These are phyloP conservation scores for Recurvirostra avosetta DNA, from an alignment of 2,113 vertebrate species.

Conservation along the genomic window DNA sequence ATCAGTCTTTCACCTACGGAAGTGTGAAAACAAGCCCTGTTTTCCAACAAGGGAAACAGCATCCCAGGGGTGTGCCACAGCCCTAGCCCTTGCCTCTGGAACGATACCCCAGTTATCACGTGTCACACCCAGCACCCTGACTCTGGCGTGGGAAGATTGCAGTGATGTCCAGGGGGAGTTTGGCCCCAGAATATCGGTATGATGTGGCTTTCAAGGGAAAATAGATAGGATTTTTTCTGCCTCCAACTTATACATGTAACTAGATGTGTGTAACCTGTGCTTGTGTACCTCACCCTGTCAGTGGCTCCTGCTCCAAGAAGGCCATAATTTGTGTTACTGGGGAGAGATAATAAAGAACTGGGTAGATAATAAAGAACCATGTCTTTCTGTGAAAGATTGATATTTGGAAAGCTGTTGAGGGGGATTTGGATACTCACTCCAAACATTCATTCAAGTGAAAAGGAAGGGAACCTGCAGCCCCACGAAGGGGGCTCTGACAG, in stretches of 20 bases:
- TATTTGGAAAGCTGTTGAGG: background rate
- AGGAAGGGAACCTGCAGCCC: background rate
- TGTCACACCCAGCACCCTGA: rapidly evolving
- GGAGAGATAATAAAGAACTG: background rate
- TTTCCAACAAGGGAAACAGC: background rate
- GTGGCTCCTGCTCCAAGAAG: rapidly evolving
- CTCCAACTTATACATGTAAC: background rate
- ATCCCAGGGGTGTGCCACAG: background rate
- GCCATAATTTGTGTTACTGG: background rate
- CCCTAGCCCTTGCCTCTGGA: background rate
- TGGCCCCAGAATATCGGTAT: background rate
- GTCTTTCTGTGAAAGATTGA: background rate
- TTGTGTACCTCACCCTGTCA: background rate
- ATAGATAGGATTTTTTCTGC: background rate
- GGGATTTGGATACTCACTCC: background rate
- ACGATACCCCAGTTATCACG: rapidly evolving
- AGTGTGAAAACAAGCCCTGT: background rate
- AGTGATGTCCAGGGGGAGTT: background rate
- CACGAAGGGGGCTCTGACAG: background rate
- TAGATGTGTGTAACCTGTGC: background rate
- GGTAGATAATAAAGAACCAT: rapidly evolving
- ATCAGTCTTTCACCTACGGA: background rate
- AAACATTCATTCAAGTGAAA: background rate
- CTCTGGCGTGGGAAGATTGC: background rate
- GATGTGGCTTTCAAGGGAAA: background rate